Evolutionary conservation across 2,888 invertebrate species (phyloP).

Genomic region (Diarsia dahlii): DNA sequence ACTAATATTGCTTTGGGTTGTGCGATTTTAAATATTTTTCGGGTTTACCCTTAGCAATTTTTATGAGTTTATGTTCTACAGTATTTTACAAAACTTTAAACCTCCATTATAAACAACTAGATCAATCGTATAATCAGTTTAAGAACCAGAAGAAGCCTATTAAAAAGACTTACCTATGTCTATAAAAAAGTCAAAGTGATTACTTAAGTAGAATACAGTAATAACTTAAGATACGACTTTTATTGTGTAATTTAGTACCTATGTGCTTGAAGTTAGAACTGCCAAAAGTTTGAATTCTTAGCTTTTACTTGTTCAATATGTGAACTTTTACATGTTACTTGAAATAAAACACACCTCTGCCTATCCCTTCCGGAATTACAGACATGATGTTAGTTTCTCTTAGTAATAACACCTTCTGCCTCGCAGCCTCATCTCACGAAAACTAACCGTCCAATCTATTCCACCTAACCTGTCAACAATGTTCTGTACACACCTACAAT

Average conservation of each 20-base stretch:
- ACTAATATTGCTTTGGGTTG: conserved; percentile 36
- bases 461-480: background rate
- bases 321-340: too few species aligned
- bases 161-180: too few species aligned
- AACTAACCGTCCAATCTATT: background rate
- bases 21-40: background rate
- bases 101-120: too few species aligned
- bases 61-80: background rate
- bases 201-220: too few species aligned
- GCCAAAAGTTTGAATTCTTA: too few species aligned
- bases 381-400: background rate
- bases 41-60: background rate
- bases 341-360: background rate
- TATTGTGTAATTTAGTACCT: too few species aligned
- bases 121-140: too few species aligned
- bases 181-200: too few species aligned
- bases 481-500: background rate
- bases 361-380: background rate
- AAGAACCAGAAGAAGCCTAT: too few species aligned
- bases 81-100: background rate
- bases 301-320: too few species aligned
- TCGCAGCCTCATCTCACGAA: background rate
- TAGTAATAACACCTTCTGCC: background rate
- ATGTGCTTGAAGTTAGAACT: too few species aligned
- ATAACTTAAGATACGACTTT: too few species aligned